These are phyloP conservation scores for Petrocephalus zakoni DNA, from an alignment of 2,113 vertebrate genomes.

Conservation along the genomic window DNA sequence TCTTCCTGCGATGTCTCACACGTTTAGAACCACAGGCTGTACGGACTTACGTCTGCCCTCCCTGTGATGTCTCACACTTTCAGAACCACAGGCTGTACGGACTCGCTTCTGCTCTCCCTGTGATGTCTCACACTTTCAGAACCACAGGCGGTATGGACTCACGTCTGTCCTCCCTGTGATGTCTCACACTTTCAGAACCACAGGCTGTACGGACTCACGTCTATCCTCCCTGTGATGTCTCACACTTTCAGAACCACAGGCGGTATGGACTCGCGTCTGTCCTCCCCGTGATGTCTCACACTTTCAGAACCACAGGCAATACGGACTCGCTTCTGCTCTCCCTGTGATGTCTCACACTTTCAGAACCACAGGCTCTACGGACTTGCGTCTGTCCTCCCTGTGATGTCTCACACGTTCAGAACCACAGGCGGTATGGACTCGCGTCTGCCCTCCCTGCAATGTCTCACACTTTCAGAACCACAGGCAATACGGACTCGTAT, in stretches of 20 bases:
- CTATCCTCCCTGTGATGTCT: too few species aligned
- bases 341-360: not conserved
- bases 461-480: too few species aligned
- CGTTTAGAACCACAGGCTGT: too few species aligned
- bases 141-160: not conserved
- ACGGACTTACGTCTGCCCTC: too few species aligned
- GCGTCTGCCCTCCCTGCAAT: too few species aligned
- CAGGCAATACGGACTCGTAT: too few species aligned
- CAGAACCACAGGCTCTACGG: too few species aligned
- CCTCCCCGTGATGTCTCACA: conserved; percentile 24
- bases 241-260: not conserved
- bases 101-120: too few species aligned
- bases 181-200: not conserved
- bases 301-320: not conserved
- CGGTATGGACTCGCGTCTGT: not conserved
- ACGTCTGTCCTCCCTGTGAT: not conserved
- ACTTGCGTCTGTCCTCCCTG: conserved; percentile 7
- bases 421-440: too few species aligned
- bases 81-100: too few species aligned
- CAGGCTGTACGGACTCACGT: too few species aligned
- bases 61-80: conserved; percentile 23
- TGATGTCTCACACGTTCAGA: conserved; percentile 14
- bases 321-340: not conserved
- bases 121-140: not conserved
- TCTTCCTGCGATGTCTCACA: conserved; percentile 26